These are phyloP conservation scores for Leucoraja erinaceus DNA, from an alignment of 2,113 vertebrate species.

Conservation along the genomic window DNA sequence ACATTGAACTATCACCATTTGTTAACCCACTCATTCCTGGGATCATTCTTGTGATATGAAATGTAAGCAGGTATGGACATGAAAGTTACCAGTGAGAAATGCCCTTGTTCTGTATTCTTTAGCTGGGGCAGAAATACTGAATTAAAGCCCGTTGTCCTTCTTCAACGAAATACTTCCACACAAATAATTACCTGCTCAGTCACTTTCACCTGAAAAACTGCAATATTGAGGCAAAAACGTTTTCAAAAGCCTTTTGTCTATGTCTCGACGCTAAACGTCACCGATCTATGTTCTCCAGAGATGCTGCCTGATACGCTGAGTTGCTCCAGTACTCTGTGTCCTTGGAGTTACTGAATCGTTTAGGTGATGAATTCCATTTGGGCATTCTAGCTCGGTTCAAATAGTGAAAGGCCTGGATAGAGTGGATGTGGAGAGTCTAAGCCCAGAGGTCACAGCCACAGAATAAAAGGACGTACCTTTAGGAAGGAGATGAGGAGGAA, in stretches of 20 bases:
- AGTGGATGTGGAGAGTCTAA: too few relatives aligned
- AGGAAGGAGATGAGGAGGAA: too few relatives aligned
- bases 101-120: not conserved
- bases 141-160: not conserved
- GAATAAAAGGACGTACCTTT: too few relatives aligned
- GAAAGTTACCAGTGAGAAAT: not conserved
- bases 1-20: too few relatives aligned
- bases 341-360: not conserved
- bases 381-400: too few relatives aligned
- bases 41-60: not conserved
- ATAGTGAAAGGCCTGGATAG: too few relatives aligned
- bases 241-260: too few relatives aligned
- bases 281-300: too few relatives aligned
- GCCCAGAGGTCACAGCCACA: too few relatives aligned
- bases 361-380: not conserved
- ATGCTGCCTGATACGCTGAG: too few relatives aligned
- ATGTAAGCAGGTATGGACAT: not conserved
- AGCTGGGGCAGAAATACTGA: not conserved
- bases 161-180: not conserved
- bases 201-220: not conserved
- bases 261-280: too few relatives aligned
- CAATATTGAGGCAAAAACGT: not conserved
- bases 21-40: too few relatives aligned
- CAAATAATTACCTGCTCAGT: not conserved
- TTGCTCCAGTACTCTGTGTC: not conserved